Evolutionary conservation across 2,888 invertebrate species (phyloP), one percentile per base, ranked within the genome.

Genomic region (Eucera pruinosa): DNA sequence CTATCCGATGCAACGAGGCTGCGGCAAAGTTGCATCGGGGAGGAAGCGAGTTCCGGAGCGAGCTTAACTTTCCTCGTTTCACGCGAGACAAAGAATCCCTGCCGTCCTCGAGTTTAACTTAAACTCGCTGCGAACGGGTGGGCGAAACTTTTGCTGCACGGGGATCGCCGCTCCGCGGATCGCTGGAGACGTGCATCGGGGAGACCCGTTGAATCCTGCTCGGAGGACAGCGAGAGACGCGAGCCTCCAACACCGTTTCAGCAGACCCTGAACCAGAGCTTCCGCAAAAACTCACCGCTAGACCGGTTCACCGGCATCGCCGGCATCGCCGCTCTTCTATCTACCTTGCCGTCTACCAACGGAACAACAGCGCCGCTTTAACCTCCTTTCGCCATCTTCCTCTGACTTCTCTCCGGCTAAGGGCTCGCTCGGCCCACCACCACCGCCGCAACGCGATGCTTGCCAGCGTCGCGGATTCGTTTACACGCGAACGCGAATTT

Each of bases 201-300:
- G n/a, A n/a, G 25, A 30, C 27, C 45, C 3, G 15, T 9, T 4
- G 62, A 50, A 39, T 58, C 39, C 47, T 33, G 47, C 36, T 39
- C 48, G 7, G 41, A 55, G 47, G 55, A 66, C 20, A 20, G 36
- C 39, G 33, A 30, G 71, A 45, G 41, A 39, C 47, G 41, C 15
- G 41, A 54, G 13, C 23, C 30, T 39, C 33, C 36, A 50, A 43
- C n/a, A n/a, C 36, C 62, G 36, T 50, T 55, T 47, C 55, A 45
- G 27, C 62, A 23, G 66, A 33, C 45, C 52, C 67, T 27, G 62
- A 33, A 67, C 57, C 27, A 36, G 30, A 50, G 80, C 67, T 73
- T 74, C 43, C 30, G 84, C 74, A 84, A 84, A 84, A 84, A 84
- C 82, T 84, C 65, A 76, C 84, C 75, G 76, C 55, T 65, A 73